A percentile compares a stretch with the other conserved stretches of the same genome.
These are phyloP conservation scores for Akabosia matsudoensis DNA, from an alignment of 1,140 invertebrate genomes.

Conservation along the genomic window DNA sequence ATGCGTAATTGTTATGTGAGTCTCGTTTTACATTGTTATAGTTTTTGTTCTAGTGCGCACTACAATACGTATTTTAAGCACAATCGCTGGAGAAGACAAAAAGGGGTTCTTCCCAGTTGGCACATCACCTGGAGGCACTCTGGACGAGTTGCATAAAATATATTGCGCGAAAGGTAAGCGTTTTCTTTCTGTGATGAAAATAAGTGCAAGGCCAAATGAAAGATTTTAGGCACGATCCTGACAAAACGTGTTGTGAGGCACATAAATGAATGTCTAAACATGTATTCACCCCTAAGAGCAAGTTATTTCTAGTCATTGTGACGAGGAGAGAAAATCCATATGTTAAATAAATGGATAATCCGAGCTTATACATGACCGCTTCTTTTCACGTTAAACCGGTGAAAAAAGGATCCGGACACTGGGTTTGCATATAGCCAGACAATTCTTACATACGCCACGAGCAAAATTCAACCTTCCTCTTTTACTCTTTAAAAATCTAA, in stretches of 20 bases:
- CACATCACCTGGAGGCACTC: background rate
- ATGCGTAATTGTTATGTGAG: conserved; percentile 4
- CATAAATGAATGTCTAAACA: background rate
- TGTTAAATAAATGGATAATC: background rate
- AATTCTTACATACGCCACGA: too few species aligned
- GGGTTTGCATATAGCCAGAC: too few species aligned
- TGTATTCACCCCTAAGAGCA: background rate
- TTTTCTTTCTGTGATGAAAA: background rate
- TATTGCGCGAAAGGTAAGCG: background rate
- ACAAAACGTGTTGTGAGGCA: conserved; percentile 2
- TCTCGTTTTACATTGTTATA: background rate
- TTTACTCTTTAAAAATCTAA: too few species aligned
- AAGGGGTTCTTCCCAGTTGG: background rate
- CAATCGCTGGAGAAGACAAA: background rate
- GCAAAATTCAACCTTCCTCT: too few species aligned
- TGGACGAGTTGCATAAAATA: background rate
- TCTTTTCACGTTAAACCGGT: too few species aligned
- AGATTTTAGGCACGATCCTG: background rate
- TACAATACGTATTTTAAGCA: background rate
- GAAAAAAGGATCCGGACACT: too few species aligned
- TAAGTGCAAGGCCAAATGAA: background rate
- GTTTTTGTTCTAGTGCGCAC: too few species aligned
- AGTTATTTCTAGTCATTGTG: background rate
- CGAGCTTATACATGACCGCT: too few species aligned
- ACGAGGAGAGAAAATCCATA: conserved; percentile 10